Evolutionary conservation across 92 coral and sea anemone species (phyloP), one percentile per base, ranked within the genome.

Genomic region (Parazoanthus darwini): DNA sequence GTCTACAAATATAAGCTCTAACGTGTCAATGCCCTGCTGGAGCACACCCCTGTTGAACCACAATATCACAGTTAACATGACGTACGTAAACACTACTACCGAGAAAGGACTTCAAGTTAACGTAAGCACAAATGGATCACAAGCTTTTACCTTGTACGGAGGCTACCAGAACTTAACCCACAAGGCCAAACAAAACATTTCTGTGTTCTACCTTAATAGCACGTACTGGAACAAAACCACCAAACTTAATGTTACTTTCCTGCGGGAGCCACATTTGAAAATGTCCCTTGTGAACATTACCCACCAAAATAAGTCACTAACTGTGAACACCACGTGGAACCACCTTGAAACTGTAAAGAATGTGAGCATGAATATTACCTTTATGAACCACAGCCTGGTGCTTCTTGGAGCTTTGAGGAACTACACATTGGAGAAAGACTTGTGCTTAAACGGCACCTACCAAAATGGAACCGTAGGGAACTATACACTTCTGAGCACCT

Each of bases 371-470:
- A 93, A 89, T 66, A 86, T 91, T 18, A 93, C 95, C 8, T 93
- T 91, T 68, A 77, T 85, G 84, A 91, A 93, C 44, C 94, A 93
- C 74, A 91, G 92, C 6, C 8, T 93, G 81, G 86, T 91, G n/a
- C 89, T 93, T 23, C 50, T 68, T 8, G 91, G 92, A 14, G 85
- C 86, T 38, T 75, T 93, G 79, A 93, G 80, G 82, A 91, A 91
- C 82, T 66, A 5, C 77, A 82, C 94, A 63, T 26, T 43, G 13
- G 91, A 93, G 80, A 93, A 91, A 79, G 90, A 89, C 33, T 22
- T 93, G 85, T 93, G 95, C 70, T 88, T 91, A 39, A 91, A 86
- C 35, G 91, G 94, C 73, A 89, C 94, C 8, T 93, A 91, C 89
- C 75, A 86, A 56, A 93, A 93, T 71, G 95, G 95, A 15, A 91